These are phyloP conservation scores for Grammomys surdaster DNA, from an alignment of 2,113 vertebrate genomes.

Conservation along the genomic window DNA sequence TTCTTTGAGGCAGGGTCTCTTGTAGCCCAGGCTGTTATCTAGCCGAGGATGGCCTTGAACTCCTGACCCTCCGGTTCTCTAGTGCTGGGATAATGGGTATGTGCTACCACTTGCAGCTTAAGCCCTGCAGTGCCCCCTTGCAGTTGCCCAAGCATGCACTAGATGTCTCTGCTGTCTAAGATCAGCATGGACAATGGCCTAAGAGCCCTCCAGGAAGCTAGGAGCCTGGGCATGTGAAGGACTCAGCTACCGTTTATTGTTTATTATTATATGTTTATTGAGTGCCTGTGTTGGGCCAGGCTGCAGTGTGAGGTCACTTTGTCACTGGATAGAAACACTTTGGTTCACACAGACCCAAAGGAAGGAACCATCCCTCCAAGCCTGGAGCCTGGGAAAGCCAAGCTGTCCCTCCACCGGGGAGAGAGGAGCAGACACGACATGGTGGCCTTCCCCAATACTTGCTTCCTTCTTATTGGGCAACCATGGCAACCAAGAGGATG, in stretches of 20 bases:
- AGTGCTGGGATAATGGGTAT: background rate
- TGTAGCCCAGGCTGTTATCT: background rate
- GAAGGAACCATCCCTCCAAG: background rate
- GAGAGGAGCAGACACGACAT: rapidly evolving
- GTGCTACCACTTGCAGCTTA: too few species aligned
- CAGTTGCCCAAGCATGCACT: background rate
- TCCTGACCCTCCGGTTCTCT: background rate
- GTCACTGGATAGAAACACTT: background rate
- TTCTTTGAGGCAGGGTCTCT: background rate
- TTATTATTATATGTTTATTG: background rate
- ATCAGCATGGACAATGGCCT: background rate
- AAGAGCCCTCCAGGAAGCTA: background rate
- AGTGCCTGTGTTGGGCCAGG: rapidly evolving
- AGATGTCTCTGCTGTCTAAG: background rate
- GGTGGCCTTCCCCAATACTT: background rate
- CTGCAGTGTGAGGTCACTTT: background rate
- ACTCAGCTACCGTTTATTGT: background rate
- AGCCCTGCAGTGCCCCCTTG: too few species aligned
- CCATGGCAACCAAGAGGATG: background rate
- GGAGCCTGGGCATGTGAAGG: background rate
- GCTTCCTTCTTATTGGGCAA: background rate
- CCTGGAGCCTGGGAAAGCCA: background rate
- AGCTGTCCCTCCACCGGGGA: background rate
- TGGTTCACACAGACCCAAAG: background rate
- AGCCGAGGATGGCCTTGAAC: background rate